These are phyloP conservation scores for Colletes collaris DNA, from an alignment of 2,888 invertebrate genomes.

Conservation along the genomic window DNA sequence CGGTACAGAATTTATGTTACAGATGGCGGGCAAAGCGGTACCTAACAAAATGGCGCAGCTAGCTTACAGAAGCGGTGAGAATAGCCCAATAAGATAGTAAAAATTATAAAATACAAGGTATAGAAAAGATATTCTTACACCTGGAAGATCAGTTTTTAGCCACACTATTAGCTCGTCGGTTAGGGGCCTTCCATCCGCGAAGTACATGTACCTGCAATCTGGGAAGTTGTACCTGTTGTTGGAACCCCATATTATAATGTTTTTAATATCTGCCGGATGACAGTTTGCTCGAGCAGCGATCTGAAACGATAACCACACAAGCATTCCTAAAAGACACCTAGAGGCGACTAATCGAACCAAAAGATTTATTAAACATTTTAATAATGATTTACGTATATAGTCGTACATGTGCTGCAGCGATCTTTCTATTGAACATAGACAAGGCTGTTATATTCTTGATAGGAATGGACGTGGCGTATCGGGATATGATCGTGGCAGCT, in stretches of 20 bases:
- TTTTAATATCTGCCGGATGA: slow-evolving; percentile 56
- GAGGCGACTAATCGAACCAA: no score
- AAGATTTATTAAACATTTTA: no score
- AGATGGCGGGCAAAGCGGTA: no score
- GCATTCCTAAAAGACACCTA: no score
- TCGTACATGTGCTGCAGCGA: slow-evolving; percentile 47
- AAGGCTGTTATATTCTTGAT: slow-evolving; percentile 59
- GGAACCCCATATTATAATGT: slow-evolving; percentile 66
- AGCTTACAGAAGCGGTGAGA: no score
- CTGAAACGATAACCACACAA: slow-evolving; percentile 27
- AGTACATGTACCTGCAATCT: slow-evolving; percentile 56
- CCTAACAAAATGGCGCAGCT: no score
- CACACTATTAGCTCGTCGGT: slow-evolving; percentile 40
- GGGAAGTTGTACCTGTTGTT: slow-evolving; percentile 49
- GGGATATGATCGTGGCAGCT: slow-evolving; percentile 55
- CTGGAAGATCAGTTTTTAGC: slow-evolving; percentile 51
- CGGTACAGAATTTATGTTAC: no score
- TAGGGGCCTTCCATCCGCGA: slow-evolving; percentile 33
- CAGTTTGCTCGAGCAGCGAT: slow-evolving; percentile 50
- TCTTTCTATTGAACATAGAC: slow-evolving; percentile 49
- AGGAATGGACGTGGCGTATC: slow-evolving; percentile 58
- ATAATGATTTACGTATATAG: no score
- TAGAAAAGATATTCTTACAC: slow-evolving; percentile 31
- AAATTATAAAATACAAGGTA: not conserved
- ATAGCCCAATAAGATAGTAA: not conserved